Evolutionary conservation across 2,797 vertebrate genomes (phyloP).

Genomic region (Poecile montanus): DNA sequence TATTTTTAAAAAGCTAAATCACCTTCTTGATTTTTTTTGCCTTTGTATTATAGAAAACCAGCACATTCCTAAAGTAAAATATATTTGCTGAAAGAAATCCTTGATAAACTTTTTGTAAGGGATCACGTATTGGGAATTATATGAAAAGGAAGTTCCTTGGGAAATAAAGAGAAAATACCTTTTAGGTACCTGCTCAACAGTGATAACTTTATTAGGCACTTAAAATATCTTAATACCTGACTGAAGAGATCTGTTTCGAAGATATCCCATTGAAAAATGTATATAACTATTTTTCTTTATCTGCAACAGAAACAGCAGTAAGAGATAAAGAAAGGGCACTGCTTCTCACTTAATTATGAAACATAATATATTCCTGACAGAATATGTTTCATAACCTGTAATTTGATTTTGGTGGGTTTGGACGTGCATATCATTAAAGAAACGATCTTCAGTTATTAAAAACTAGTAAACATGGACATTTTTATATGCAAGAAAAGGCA

Average conservation of each 20-base stretch:
- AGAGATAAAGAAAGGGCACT: slow-evolving; percentile 47
- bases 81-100: background rate
- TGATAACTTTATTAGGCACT: slow-evolving; percentile 27
- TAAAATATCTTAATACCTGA: slow-evolving; percentile 5
- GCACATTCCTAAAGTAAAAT: background rate
- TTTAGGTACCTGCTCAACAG: slow-evolving; percentile 28
- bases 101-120: slow-evolving; percentile 7
- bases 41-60: background rate
- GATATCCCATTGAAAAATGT: background rate
- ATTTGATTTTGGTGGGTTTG: slow-evolving; percentile 65
- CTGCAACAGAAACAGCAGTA: slow-evolving; percentile 56
- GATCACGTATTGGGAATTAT: background rate
- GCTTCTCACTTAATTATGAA: slow-evolving; percentile 63
- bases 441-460: slow-evolving; percentile 76
- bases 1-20: background rate
- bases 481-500: slow-evolving; percentile 85
- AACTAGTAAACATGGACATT: slow-evolving; percentile 79
- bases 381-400: slow-evolving; percentile 67
- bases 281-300: background rate
- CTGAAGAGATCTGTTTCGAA: background rate
- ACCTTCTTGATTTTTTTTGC: background rate
- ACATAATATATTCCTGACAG: slow-evolving; percentile 45
- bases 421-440: slow-evolving; percentile 71
- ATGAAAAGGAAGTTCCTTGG: slow-evolving; percentile 46
- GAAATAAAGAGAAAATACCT: slow-evolving; percentile 42